These are phyloP conservation scores for Anguilla rostrata DNA, from an alignment of 2,113 vertebrate genomes.

Conservation along the genomic window DNA sequence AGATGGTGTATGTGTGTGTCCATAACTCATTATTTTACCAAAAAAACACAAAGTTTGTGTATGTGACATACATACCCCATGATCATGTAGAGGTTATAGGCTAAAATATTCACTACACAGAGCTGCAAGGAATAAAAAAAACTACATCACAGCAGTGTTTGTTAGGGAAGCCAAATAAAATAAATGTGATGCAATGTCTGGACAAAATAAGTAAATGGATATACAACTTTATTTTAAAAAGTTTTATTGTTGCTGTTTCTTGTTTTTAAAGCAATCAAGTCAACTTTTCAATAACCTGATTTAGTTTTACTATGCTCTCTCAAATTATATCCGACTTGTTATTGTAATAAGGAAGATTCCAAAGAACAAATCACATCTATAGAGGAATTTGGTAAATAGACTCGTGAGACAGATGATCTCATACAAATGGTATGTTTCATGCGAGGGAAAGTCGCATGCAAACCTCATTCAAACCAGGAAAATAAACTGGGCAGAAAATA, in stretches of 20 bases:
- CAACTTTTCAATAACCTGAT: neutral
- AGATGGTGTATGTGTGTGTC: no score
- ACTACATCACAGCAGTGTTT: no score
- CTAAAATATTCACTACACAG: no score
- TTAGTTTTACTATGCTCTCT: neutral
- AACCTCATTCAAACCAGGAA: constrained; percentile 31
- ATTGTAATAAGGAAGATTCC: neutral
- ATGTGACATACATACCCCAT: no score
- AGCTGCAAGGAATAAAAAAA: no score
- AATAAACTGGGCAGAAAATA: constrained; percentile 27
- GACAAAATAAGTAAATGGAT: no score
- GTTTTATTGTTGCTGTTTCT: neutral
- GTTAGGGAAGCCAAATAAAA: no score
- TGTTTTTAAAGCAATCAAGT: neutral
- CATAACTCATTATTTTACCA: no score
- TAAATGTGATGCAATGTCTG: no score
- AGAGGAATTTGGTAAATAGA: constrained; percentile 54
- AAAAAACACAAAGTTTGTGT: no score
- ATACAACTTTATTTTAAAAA: neutral
- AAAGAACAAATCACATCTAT: neutral
- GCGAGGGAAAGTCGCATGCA: constrained; percentile 43
- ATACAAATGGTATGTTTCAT: constrained; percentile 39
- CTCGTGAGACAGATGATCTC: constrained; percentile 38
- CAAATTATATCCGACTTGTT: neutral
- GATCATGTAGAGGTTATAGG: no score